Evolutionary conservation across 2,113 vertebrate genomes (phyloP).

Genomic region (Notarius lentiginosus): DNA sequence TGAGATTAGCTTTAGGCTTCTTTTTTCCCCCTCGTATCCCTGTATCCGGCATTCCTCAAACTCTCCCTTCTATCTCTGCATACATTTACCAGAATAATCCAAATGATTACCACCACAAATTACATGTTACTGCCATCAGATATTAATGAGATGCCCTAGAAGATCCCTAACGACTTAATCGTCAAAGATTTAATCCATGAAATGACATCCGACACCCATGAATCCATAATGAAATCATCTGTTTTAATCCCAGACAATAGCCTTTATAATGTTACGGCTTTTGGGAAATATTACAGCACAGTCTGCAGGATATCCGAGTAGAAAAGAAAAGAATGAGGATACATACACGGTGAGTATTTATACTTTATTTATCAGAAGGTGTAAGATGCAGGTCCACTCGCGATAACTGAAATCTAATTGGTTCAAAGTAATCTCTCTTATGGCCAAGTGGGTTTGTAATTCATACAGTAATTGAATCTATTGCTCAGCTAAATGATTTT

Average conservation of each 20-base stretch:
- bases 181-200: constrained; percentile 73
- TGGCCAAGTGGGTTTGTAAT: constrained; percentile 58
- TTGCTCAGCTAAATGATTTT: constrained; percentile 75
- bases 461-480: constrained; percentile 78
- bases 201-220: constrained; percentile 75
- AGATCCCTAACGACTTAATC: constrained; percentile 70
- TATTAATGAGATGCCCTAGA: constrained; percentile 76
- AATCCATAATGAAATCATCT: constrained; percentile 77
- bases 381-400: constrained; percentile 8
- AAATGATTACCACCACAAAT: constrained; percentile 64
- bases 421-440: constrained; percentile 37
- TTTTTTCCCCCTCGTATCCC: not conserved
- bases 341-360: not conserved
- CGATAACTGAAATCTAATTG: constrained; percentile 48
- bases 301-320: constrained; percentile 4
- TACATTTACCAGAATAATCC: constrained; percentile 63
- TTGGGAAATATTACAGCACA: constrained; percentile 14
- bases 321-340: constrained; percentile 14
- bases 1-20: not conserved
- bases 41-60: constrained; percentile 57
- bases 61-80: constrained; percentile 65
- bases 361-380: constrained; percentile 34
- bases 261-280: constrained; percentile 65
- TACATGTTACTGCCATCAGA: constrained; percentile 71
- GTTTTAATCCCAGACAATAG: constrained; percentile 73